phyloP scores from a whole-genome alignment of 2,888 invertebrate genomes.

The Phalera bucephala region DNA sequence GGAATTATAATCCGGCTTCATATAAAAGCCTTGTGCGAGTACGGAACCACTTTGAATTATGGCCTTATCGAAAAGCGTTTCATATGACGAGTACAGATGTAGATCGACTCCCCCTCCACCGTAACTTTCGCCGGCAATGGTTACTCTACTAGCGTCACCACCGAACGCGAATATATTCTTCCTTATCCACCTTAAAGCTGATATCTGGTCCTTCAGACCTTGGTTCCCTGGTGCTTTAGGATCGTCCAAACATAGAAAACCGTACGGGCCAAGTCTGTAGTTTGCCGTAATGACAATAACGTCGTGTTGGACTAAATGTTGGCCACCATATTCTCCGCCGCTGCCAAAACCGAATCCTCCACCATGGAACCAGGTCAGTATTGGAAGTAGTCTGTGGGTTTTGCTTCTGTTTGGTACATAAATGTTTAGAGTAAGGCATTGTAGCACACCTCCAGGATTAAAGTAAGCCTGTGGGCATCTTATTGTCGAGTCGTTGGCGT shows the following conservation, averaged over 20 bases:
- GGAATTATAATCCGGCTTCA: conserved; percentile 34
- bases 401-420: conserved; percentile 39
- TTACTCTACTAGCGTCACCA: conserved; percentile 49
- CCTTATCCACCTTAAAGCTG: conserved; percentile 4
- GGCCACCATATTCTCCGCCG: conserved; percentile 47
- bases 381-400: conserved; percentile 34
- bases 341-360: conserved; percentile 54
- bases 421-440: conserved; percentile 45
- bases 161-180: conserved; percentile 29
- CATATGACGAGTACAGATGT: conserved; percentile 45
- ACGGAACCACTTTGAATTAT: conserved; percentile 55
- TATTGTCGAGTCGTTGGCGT: conserved; percentile 43
- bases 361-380: conserved; percentile 64
- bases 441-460: conserved; percentile 33
- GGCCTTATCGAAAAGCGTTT: conserved; percentile 47
- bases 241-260: conserved; percentile 58
- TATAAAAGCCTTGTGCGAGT: conserved; percentile 33
- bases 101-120: conserved; percentile 55
- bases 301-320: conserved; percentile 44
- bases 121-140: conserved; percentile 61
- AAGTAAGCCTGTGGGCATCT: conserved; percentile 43
- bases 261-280: conserved; percentile 62
- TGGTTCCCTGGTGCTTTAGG: conserved; percentile 51
- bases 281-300: conserved; percentile 51
- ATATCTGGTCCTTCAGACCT: conserved; percentile 59